Evolutionary conservation across 2,888 invertebrate genomes (phyloP).

Genomic region (Tromatobia lineatoria): DNA sequence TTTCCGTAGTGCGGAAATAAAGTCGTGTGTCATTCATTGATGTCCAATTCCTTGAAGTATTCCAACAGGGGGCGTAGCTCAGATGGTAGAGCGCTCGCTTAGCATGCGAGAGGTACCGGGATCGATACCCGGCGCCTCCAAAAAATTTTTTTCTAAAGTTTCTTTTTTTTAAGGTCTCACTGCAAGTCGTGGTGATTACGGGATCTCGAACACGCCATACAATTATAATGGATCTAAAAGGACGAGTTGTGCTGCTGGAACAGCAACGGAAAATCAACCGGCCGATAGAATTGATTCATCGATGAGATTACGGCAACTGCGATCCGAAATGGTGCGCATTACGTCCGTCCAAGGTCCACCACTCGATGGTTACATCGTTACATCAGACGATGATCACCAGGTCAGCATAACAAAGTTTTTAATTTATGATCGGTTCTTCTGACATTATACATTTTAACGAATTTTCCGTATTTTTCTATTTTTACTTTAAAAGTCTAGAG

Average conservation of each 20-base stretch:
- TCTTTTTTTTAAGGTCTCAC: constrained; percentile 59
- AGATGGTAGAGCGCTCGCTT: constrained; percentile 77
- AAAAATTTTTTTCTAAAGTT: constrained; percentile 40
- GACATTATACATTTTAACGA: neutral
- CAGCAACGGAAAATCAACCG: constrained; percentile 81
- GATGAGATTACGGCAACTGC: constrained; percentile 82
- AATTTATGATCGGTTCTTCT: constrained; percentile 2
- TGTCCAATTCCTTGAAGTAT: neutral
- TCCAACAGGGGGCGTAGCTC: constrained; percentile 73
- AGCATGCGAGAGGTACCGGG: constrained; percentile 75
- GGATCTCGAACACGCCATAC: constrained; percentile 63
- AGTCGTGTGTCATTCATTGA: neutral
- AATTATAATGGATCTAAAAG: constrained; percentile 79
- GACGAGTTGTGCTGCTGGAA: constrained; percentile 74
- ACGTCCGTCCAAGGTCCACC: constrained; percentile 85
- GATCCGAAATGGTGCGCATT: constrained; percentile 86
- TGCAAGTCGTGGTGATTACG: constrained; percentile 63
- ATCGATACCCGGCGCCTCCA: constrained; percentile 75
- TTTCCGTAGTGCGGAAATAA: neutral
- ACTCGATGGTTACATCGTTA: constrained; percentile 91
- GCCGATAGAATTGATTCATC: constrained; percentile 85
- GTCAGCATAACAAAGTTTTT: constrained; percentile 83
- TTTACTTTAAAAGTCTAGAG: too few species aligned
- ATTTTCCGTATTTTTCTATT: neutral
- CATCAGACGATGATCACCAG: constrained; percentile 94